Evolutionary conservation across 2,888 invertebrate genomes (phyloP).

Genomic region (Anthrax anthrax): DNA sequence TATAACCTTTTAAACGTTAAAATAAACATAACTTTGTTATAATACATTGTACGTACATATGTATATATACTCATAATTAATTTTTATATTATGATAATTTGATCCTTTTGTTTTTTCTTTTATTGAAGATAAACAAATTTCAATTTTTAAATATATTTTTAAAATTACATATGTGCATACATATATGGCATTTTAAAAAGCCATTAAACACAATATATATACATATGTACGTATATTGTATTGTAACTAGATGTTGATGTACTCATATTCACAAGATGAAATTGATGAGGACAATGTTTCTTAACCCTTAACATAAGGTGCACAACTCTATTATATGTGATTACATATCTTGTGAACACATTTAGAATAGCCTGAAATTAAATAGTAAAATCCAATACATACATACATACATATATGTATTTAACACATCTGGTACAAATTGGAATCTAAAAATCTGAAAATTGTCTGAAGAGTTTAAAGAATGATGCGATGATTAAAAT

Average conservation of each 20-base stretch:
- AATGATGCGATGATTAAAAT: neutral
- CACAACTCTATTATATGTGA: too few relatives aligned
- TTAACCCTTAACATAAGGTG: neutral
- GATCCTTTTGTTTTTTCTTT: neutral
- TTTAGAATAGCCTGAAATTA: too few relatives aligned
- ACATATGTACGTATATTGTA: neutral
- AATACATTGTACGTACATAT: too few relatives aligned
- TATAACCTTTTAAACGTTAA: too few relatives aligned
- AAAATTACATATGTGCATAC: neutral
- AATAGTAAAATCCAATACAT: too few relatives aligned
- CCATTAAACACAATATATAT: neutral
- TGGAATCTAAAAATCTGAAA: neutral
- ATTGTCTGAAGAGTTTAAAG: neutral
- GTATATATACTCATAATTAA: too few relatives aligned
- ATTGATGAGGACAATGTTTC: neutral
- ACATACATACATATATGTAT: too few relatives aligned
- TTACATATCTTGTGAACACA: too few relatives aligned
- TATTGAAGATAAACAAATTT: neutral
- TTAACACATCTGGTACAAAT: neutral
- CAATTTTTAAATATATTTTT: too few relatives aligned
- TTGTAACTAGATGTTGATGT: neutral
- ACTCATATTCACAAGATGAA: too few relatives aligned
- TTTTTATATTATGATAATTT: neutral
- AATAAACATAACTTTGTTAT: too few relatives aligned
- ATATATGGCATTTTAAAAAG: neutral